Base-by-base conservation (phyloP, 2,888 invertebrate species). In the Diarsia rubi region DNA sequence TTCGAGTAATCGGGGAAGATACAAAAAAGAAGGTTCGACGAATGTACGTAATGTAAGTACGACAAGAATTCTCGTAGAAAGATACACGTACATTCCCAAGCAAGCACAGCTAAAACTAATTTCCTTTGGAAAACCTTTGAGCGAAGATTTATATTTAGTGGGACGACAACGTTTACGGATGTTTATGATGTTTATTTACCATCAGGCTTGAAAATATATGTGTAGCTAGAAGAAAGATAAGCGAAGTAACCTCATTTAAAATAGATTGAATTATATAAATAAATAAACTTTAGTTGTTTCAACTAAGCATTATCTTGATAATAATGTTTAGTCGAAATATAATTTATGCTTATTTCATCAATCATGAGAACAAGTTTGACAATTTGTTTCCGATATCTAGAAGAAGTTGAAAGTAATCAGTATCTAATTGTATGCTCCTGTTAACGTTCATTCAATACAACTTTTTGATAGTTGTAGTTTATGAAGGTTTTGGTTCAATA, bases 81-180 rank as follows among this genome's bases (percentile, higher is more conserved):
- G 2, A 45, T 65, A 64, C 24, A 69, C 14, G n/a, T 24, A 44
- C 21, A 62, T 44, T 45, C 37, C 3, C 44, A 31, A 77, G 60
- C 12, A 21, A 49, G n/a, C 62, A 44, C 6, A 69, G 31, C 60
- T 69, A 64, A 69, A 72, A 75, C 59, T 79, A 72, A 83, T 83
- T 69, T 83, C 60, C 60, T 60, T 62, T 27, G 44, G 42, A 79
- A 79, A 74, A 79, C 44, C 71, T 77, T 69, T 69, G 31, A 42
- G 60, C 24, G 31, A 68, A 73, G 37, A 70, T 72, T 73, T 66
- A 82, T 70, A 73, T 79, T 72, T 62, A 82, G 64, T 63, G 49
- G 27, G 42, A 76, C 52, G 63, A 52, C 49, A 59, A 70, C 57
- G 31, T 62, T 72, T 62, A 60, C 66, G 65, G 71, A 74, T 74